Percentiles rank a stretch among this genome's conserved stretches.
These are phyloP conservation scores for Magallana nippona DNA, from an alignment of 2,888 invertebrate species.

Conservation along the genomic window DNA sequence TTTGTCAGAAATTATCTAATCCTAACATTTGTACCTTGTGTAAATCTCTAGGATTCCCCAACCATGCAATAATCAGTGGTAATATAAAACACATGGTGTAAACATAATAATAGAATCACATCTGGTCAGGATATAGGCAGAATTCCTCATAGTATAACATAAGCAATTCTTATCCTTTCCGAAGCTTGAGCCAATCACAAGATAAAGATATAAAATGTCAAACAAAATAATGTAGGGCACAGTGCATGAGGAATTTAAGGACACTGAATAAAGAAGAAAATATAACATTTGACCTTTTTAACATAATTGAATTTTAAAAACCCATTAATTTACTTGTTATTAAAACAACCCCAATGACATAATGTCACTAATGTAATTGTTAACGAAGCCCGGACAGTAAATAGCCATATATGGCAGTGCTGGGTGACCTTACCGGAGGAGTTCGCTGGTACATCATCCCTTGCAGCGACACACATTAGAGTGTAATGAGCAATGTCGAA, in stretches of 20 bases:
- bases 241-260: too few relatives aligned
- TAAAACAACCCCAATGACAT: too few relatives aligned
- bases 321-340: too few relatives aligned
- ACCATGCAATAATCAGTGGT: not conserved
- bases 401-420: constrained; percentile 15
- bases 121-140: not conserved
- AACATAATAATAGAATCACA: not conserved
- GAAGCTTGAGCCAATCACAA: too few relatives aligned
- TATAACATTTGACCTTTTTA: too few relatives aligned
- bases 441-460: constrained; percentile 86
- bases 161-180: too few relatives aligned
- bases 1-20: not conserved
- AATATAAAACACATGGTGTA: constrained; percentile 1
- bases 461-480: constrained; percentile 94
- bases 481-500: constrained; percentile 99
- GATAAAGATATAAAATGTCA: too few relatives aligned
- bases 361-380: not conserved
- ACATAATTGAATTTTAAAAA: too few relatives aligned
- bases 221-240: too few relatives aligned
- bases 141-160: too few relatives aligned
- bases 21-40: not conserved
- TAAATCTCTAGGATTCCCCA: constrained; percentile 1
- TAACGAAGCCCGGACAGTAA: not conserved
- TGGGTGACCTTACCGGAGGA: constrained; percentile 43
- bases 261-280: too few relatives aligned